phyloP scores from a whole-genome alignment of 2,113 vertebrate species.

The Haemorhous mexicanus region DNA sequence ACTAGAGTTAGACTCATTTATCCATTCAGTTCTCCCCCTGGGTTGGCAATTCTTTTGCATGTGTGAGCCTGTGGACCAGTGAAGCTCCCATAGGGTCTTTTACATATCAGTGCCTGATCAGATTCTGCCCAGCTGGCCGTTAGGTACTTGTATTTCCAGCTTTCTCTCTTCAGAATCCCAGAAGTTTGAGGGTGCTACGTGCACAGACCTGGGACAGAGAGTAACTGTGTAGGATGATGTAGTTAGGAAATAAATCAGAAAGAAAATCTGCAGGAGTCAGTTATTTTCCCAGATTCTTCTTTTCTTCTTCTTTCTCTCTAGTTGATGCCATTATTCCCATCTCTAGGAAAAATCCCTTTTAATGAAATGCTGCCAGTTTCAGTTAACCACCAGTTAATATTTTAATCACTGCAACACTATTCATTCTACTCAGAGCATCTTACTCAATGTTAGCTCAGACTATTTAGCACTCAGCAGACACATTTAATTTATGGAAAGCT shows the following conservation, averaged over 20 bases:
- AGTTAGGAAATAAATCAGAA: neutral
- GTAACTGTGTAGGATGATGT: neutral
- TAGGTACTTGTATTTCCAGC: neutral
- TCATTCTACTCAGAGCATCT: neutral
- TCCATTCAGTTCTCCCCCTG: neutral
- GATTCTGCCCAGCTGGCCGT: neutral
- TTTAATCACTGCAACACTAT: constrained; percentile 4
- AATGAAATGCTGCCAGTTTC: neutral
- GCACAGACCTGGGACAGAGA: neutral
- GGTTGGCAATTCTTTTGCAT: neutral
- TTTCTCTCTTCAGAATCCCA: neutral
- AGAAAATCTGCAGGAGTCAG: neutral
- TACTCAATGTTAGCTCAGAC: neutral
- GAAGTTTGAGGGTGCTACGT: accelerated
- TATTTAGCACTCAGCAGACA: neutral
- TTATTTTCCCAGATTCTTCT: neutral
- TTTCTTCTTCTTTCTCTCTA: neutral
- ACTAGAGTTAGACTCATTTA: neutral
- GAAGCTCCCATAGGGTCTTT: neutral
- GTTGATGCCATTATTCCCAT: neutral
- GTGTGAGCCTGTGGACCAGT: accelerated
- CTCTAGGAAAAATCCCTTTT: neutral
- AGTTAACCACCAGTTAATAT: neutral
- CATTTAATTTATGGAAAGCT: neutral
- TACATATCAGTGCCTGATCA: neutral